Evolutionary conservation across 2,888 invertebrate genomes (phyloP), one percentile per base, ranked within the genome.

Genomic region (Taenaris catops): DNA sequence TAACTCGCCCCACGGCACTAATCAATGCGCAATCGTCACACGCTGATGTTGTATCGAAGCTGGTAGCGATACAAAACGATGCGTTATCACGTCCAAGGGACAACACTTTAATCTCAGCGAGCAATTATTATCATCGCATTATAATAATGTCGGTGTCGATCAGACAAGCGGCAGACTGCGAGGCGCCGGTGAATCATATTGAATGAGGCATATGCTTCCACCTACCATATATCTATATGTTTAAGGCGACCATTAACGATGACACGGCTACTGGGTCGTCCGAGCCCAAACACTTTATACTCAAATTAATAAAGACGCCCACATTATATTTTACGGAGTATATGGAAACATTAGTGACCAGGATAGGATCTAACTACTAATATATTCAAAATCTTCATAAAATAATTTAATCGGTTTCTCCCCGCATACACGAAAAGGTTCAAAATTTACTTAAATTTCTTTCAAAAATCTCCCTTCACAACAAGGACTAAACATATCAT

Each of bases 131-230:
- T 79, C 75, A 68, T 64, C 57, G 60, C 59, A 69, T 75, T 74
- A 73, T 68, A 66, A 34, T 63, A 69, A 65, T 68, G 71, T 58
- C 68, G 68, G 68, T 51, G 55, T 20, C 68, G 70, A 81, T 80
- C 76, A 81, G 79, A 81, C 81, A 55, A 55, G 46, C 53, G 59
- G 66, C 72, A 86, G 84, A 84, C 84, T 49, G 78, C 74, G 64
- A 62, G 84, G 79, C 84, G 84, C 78, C 84, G 58, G 70, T 86
- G 83, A 80, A 76, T 83, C 80, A 83, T 73, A 76, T 78, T 76
- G 75, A 80, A 80, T 60, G 66, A 68, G 63, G 61, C 66, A 76
- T 64, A 74, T 63, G 60, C 69, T 63, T 71, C 72, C 73, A 78
- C 75, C 75, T 80, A 69, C 67, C 64, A 62, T 6, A 19, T 19